These are phyloP conservation scores for Phrynocephalus versicolor DNA, from an alignment of 2,113 vertebrate genomes.

Conservation along the genomic window DNA sequence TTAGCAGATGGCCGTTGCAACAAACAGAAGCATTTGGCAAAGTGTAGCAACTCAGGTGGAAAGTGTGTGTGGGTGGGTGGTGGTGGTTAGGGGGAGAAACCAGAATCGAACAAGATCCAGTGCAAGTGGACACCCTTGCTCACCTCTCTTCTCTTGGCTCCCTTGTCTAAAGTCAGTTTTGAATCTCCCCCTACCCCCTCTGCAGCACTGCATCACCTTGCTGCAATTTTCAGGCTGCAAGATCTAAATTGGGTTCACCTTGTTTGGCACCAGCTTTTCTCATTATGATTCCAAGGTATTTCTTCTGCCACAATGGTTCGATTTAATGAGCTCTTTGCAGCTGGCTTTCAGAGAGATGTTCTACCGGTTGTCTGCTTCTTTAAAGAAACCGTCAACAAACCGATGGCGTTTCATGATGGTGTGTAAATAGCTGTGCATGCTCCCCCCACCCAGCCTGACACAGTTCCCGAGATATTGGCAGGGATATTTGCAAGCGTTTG, in stretches of 20 bases:
- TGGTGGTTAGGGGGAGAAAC: not conserved
- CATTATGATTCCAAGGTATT: conserved; percentile 51
- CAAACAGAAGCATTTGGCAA: conserved; percentile 5
- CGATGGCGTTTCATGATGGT: not conserved
- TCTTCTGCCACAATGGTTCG: conserved; percentile 56
- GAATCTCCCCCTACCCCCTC: conserved; percentile 6
- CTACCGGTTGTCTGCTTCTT: not conserved
- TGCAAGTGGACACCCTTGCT: not conserved
- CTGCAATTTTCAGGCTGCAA: not conserved
- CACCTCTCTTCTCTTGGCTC: not conserved
- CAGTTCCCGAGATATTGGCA: not conserved
- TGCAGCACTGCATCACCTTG: not conserved
- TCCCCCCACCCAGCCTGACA: not conserved
- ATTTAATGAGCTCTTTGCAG: conserved; percentile 69
- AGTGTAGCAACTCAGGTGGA: not conserved
- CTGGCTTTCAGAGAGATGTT: conserved; percentile 37
- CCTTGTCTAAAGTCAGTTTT: not conserved
- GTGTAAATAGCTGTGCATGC: too few species aligned
- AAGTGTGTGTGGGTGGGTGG: not conserved
- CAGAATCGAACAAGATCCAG: not conserved
- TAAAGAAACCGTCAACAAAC: not conserved
- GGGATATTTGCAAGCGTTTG: too few species aligned
- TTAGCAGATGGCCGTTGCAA: conserved; percentile 41
- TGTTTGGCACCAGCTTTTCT: conserved; percentile 41
- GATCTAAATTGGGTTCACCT: not conserved